Percentiles rank a stretch among this genome's conserved stretches.
Evolutionary conservation across 2,113 vertebrate genomes (phyloP).

Genomic region (Alligator mississippiensis): DNA sequence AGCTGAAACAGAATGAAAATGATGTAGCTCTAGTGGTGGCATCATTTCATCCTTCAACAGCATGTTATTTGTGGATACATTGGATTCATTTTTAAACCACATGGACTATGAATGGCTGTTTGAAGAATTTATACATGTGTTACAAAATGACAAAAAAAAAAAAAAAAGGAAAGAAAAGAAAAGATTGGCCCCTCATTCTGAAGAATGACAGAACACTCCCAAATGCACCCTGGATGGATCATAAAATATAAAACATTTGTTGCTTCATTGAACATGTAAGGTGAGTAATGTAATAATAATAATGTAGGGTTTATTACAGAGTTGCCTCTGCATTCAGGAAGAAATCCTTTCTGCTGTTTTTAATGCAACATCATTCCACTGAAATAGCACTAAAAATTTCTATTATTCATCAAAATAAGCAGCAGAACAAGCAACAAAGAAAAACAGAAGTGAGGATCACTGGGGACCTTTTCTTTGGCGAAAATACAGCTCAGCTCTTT

Average conservation of each 20-base stretch:
- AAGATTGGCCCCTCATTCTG: not conserved
- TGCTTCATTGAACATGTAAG: not conserved
- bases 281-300: not conserved
- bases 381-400: not conserved
- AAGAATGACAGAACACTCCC: not conserved
- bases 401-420: constrained; percentile 22
- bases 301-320: not conserved
- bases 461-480: constrained; percentile 18
- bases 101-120: not conserved
- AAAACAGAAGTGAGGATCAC: constrained; percentile 57
- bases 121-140: not conserved
- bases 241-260: not conserved
- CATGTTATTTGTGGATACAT: not conserved
- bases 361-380: constrained; percentile 22
- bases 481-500: constrained; percentile 62
- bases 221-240: not conserved
- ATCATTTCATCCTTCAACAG: constrained; percentile 7
- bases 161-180: too few species aligned
- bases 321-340: not conserved
- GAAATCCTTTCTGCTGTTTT: constrained; percentile 1
- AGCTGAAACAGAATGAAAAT: not conserved
- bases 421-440: constrained; percentile 9
- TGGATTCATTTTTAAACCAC: constrained; percentile 23
- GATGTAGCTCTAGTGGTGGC: rapidly evolving
- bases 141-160: not conserved